Base-by-base conservation (phyloP, 2,888 invertebrate species). In the Drosophila pseudotalamancana region DNA sequence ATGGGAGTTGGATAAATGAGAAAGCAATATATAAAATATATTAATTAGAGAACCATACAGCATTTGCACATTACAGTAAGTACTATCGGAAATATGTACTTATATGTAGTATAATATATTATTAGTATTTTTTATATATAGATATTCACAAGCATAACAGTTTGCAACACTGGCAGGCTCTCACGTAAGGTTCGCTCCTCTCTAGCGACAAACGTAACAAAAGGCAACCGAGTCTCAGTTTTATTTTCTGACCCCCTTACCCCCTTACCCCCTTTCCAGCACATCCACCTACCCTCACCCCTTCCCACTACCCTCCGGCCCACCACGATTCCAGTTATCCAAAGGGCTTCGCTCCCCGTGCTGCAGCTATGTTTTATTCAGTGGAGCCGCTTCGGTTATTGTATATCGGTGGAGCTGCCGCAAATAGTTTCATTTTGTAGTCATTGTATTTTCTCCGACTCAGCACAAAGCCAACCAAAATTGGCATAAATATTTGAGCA, bases 381-480 rank as follows among this genome's bases (percentile, higher is more conserved):
- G 66, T 35, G 81, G 27, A 80, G 85, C 60, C 63, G 74, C 55
- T 69, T 70, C 78, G 57, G 85, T 81, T 80, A 80, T 87, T 84
- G 85, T 74, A 81, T 73, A 74, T 74, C 73, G 76, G 72, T 54
- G 54, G 74, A 73, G 46, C 55, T 70, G 59, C 69, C 72, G 66
- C 83, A 85, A 87, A 87, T 81, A 85, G 87, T 81, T 81, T 85
- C 87, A 79, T 77, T 77, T 79, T 76, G 76, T 77, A 77, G 76
- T 77, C 77, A 82, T 82, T 82, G 81, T 85, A 65, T 85, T 85
- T 78, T 75, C 69, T 46, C 55, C 56, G 49, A 60, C 76, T 87
- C 65, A 72, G 83, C 76, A 75, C 37, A 71, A 69, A 74, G 73
- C 72, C 81, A 70, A 55, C 53, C 50, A 55, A 77, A 77, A 74